phyloP scores from a whole-genome alignment of 2,113 vertebrate species.

The Pelodiscus sinensis region DNA sequence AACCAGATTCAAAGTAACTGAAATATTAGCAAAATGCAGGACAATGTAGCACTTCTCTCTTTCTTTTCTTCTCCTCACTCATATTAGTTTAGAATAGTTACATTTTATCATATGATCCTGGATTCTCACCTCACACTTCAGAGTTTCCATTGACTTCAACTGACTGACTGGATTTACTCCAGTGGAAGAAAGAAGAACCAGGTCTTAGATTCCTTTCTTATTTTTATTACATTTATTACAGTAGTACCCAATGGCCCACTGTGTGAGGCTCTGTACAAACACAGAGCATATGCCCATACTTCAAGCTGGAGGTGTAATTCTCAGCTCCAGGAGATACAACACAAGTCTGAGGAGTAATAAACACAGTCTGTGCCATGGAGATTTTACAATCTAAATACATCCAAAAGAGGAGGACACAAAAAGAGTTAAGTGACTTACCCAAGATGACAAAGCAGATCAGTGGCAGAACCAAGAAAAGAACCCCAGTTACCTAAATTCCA shows the following conservation, averaged over 20 bases:
- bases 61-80: not conserved
- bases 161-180: not conserved
- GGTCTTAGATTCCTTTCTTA: not conserved
- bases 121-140: not conserved
- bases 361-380: not conserved
- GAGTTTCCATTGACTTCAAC: not conserved
- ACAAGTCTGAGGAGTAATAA: not conserved
- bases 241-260: not conserved
- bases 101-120: not conserved
- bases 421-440: not conserved
- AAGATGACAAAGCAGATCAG: not conserved
- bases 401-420: not conserved
- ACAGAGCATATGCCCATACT: not conserved
- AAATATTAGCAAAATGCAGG: no score
- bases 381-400: accelerated
- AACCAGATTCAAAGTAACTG: not conserved
- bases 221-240: not conserved
- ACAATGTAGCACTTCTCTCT: no score
- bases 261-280: not conserved
- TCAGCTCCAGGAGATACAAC: not conserved
- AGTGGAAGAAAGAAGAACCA: accelerated
- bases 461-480: not conserved
- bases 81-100: accelerated
- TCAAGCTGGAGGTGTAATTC: not conserved
- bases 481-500: not conserved